phyloP scores from a whole-genome alignment of 2,888 invertebrate species.

The Spodoptera littoralis region DNA sequence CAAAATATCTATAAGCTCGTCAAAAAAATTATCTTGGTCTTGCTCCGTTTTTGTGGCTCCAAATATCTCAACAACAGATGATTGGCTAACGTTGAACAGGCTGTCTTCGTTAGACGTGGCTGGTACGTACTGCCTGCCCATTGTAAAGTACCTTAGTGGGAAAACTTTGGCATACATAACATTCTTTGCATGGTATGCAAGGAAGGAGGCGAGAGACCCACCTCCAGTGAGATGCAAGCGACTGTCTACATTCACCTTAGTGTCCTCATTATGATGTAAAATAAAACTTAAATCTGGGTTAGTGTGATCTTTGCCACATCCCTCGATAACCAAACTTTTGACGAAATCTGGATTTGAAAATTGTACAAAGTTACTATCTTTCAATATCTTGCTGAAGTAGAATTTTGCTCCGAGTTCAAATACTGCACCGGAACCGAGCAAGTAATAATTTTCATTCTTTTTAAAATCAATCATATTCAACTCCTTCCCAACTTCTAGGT shows the following conservation, averaged over 20 bases:
- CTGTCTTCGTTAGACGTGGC: slow-evolving; percentile 77
- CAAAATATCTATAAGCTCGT: slow-evolving; percentile 85
- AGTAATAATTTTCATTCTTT: slow-evolving; percentile 89
- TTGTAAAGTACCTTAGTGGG: slow-evolving; percentile 91
- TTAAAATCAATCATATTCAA: slow-evolving; percentile 88
- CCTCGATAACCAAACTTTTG: slow-evolving; percentile 93
- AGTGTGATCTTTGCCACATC: slow-evolving; percentile 90
- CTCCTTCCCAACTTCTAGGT: slow-evolving; percentile 87
- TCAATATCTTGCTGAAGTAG: slow-evolving; percentile 81
- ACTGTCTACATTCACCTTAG: slow-evolving; percentile 86
- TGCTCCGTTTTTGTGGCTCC: slow-evolving; percentile 84
- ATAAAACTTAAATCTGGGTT: slow-evolving; percentile 89
- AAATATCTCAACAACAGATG: slow-evolving; percentile 91
- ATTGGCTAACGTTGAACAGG: slow-evolving; percentile 91
- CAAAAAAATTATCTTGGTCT: slow-evolving; percentile 87
- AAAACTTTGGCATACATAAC: slow-evolving; percentile 89
- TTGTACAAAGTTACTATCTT: slow-evolving; percentile 88
- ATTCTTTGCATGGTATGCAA: slow-evolving; percentile 92
- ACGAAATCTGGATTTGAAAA: slow-evolving; percentile 94
- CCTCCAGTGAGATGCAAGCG: slow-evolving; percentile 93
- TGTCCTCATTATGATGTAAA: slow-evolving; percentile 88
- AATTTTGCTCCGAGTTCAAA: slow-evolving; percentile 91
- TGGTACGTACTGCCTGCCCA: slow-evolving; percentile 92
- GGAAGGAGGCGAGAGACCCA: slow-evolving; percentile 92
- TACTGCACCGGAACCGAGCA: slow-evolving; percentile 91